Conservation (phyloP, 2,888 invertebrate species). For the Thecocarcelia acutangulata region DNA sequence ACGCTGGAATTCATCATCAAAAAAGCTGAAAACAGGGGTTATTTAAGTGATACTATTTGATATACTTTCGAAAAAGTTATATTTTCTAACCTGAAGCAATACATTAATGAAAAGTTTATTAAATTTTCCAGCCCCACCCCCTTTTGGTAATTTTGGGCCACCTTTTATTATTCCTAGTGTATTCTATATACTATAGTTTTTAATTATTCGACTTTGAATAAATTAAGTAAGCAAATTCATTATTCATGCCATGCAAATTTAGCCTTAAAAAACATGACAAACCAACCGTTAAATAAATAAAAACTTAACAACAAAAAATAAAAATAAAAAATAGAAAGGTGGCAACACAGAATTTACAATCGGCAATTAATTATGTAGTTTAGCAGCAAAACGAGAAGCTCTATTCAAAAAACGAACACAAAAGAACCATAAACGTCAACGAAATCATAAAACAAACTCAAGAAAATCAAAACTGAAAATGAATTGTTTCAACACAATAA, state of each 20-base stretch:
- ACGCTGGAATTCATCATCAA: too few species aligned
- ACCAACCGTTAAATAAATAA: slow-evolving; percentile 10
- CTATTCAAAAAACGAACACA: slow-evolving; percentile 21
- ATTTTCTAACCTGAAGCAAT: too few species aligned
- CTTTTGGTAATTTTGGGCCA: too few species aligned
- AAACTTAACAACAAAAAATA: not conserved
- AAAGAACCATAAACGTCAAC: slow-evolving; percentile 54
- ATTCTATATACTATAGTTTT: too few species aligned
- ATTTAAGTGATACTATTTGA: too few species aligned
- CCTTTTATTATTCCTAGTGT: too few species aligned
- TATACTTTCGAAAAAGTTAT: too few species aligned
- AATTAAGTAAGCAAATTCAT: slow-evolving; percentile 5
- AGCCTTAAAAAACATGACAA: slow-evolving; percentile 23
- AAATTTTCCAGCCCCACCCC: too few species aligned
- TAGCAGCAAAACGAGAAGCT: slow-evolving; percentile 35
- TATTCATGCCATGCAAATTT: slow-evolving; percentile 47
- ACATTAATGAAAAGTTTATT: too few species aligned
- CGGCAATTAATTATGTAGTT: slow-evolving; percentile 16
- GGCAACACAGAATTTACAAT: slow-evolving; percentile 15
- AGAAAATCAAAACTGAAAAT: slow-evolving; percentile 52
- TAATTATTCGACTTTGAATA: too few species aligned
- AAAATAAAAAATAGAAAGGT: slow-evolving; percentile 31
- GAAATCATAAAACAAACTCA: slow-evolving; percentile 51
- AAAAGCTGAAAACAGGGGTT: too few species aligned
- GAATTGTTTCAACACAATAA: slow-evolving; percentile 44